Percentiles rank a stretch among this genome's conserved stretches.
Evolutionary conservation across 2,888 invertebrate genomes (phyloP).

Genomic region (Bellardia bayeri): DNA sequence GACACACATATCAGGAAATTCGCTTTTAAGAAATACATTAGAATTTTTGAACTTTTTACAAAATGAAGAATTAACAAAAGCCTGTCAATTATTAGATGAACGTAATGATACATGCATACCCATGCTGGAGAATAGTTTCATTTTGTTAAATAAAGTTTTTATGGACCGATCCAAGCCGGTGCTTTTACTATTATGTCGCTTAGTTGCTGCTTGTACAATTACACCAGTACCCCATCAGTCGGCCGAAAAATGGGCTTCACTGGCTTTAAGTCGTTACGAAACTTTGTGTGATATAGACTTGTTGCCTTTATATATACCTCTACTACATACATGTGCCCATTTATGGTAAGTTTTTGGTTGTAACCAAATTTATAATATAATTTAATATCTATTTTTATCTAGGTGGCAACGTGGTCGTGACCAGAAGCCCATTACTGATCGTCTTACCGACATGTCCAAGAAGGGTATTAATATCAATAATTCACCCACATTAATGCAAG

Average conservation of each 20-base stretch:
- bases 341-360: conserved; percentile 85
- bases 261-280: conserved; percentile 89
- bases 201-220: conserved; percentile 86
- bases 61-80: conserved; percentile 87
- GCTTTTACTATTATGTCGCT: conserved; percentile 87
- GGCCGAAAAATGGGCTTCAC: conserved; percentile 88
- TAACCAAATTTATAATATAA: not conserved
- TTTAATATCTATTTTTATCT: conserved; percentile 77
- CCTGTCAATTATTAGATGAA: conserved; percentile 86
- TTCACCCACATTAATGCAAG: conserved; percentile 86
- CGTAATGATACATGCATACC: conserved; percentile 87
- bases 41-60: conserved; percentile 88
- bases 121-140: conserved; percentile 88
- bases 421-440: conserved; percentile 86
- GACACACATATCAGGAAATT: conserved; percentile 86
- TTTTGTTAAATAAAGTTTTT: conserved; percentile 86
- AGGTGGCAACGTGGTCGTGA: conserved; percentile 88
- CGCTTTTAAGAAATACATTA: conserved; percentile 86
- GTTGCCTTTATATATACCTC: conserved; percentile 88
- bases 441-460: conserved; percentile 87
- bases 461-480: conserved; percentile 88
- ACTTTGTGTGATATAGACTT: conserved; percentile 90
- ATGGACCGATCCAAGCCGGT: conserved; percentile 89
- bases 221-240: conserved; percentile 86
- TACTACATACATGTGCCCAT: conserved; percentile 88